Evolutionary conservation across 2,888 invertebrate genomes (phyloP), one percentile per base, ranked within the genome.

Genomic region (Pseudeuparius sepicola): DNA sequence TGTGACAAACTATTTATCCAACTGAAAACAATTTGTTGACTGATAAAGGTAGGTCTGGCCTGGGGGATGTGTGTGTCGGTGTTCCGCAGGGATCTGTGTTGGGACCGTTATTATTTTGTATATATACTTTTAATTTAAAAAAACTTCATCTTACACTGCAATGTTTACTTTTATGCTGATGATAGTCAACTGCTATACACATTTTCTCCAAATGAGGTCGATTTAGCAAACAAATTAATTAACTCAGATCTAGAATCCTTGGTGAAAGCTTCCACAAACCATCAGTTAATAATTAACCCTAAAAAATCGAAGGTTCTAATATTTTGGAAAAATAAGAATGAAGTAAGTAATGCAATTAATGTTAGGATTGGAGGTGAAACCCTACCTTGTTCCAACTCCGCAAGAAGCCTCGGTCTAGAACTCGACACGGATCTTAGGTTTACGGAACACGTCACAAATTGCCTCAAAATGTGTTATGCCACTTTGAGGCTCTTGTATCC

Each of bases 11-110:
- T 36, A 31, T 29, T 13, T 31, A 24, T 11, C 10, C 29, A 31
- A 24, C n/a, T 10, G 31, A 25, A n/a, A 31, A 11, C 36, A 36
- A n/a, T 36, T n/a, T 25, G 31, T 31, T 4, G 6, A 36, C 31
- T 10, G 31, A 24, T 10, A 28, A 31, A 10, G 18, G 17, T 15
- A 13, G 10, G 12, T 29, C 36, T 5, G 23, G 4, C 3, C 14
- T 10, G 14, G 4, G 12, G 6, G 9, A 31, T n/a, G n/a, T 36
- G n/a, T 14, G n/a, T 5, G n/a, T 6, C 17, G 30, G 36, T 3
- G 23, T 30, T n/a, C 36, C 36, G 2, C 36, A 36, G 23, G 31
- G 36, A 4, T 24, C 14, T 14, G 18, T 31, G 3, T 16, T 31
- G 26, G 24, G 16, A 25, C 31, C 36, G n/a, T 27, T 36, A 10